Percentiles rank a stretch among this genome's conserved stretches.
Conservation (phyloP, 2,888 invertebrate genomes). For the Adela reaumurella region DNA sequence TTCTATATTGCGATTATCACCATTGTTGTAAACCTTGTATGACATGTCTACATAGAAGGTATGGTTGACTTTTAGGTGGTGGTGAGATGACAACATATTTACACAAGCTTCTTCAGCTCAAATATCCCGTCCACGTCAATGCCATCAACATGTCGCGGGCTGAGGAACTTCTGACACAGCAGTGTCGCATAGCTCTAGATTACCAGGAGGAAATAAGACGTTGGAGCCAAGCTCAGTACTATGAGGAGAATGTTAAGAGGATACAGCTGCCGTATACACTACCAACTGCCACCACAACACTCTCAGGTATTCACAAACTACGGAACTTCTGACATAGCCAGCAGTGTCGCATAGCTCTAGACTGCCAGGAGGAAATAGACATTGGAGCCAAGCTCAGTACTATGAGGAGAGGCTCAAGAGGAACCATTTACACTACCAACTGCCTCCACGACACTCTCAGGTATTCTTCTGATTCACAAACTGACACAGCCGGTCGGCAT, state of each 20-base stretch:
- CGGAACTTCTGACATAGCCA: conserved; percentile 83
- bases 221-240: conserved; percentile 81
- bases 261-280: conserved; percentile 83
- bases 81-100: conserved; percentile 81
- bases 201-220: conserved; percentile 74
- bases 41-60: no score
- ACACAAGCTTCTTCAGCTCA: conserved; percentile 84
- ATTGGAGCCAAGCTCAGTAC: conserved; percentile 79
- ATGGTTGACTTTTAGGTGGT: conserved; percentile 62
- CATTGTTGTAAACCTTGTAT: no score
- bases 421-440: conserved; percentile 69
- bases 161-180: conserved; percentile 81
- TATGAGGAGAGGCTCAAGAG: conserved; percentile 79
- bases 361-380: conserved; percentile 75
- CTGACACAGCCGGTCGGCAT: conserved; percentile 76
- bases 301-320: conserved; percentile 74
- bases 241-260: conserved; percentile 76
- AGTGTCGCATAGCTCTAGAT: conserved; percentile 73
- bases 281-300: conserved; percentile 56
- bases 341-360: conserved; percentile 71
- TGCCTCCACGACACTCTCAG: conserved; percentile 60
- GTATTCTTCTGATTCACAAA: conserved; percentile 82
- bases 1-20: no score
- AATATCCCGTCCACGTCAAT: conserved; percentile 88
- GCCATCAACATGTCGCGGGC: conserved; percentile 82